Evolutionary conservation across 1,140 invertebrate genomes (phyloP).

Genomic region (Akabosia matsudoensis): DNA sequence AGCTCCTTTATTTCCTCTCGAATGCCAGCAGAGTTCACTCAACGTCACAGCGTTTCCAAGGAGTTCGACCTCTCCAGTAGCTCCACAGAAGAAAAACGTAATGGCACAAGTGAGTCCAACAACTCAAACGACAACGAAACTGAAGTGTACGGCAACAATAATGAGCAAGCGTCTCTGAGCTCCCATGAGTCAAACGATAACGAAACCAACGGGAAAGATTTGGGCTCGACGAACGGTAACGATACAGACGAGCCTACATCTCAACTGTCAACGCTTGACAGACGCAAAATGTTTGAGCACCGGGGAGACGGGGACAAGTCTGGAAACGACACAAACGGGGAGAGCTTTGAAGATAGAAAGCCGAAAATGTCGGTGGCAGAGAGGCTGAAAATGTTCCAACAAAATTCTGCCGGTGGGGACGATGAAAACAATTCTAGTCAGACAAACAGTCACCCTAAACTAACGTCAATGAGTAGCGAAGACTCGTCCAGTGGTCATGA

Average conservation of each 20-base stretch:
- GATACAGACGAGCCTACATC: conserved; percentile 36
- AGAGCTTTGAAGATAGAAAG: neutral
- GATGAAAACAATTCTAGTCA: conserved; percentile 21
- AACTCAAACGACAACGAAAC: conserved; percentile 14
- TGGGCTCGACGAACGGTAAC: neutral
- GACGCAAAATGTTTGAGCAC: conserved; percentile 65
- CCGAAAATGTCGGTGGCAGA: conserved; percentile 67
- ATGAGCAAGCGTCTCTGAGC: neutral
- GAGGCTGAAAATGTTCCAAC: conserved; percentile 66
- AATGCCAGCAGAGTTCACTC: conserved; percentile 33
- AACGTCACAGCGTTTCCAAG: conserved; percentile 28
- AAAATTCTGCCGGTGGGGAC: conserved; percentile 31
- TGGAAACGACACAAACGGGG: conserved; percentile 8
- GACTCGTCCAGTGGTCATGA: conserved; percentile 41
- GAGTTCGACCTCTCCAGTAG: conserved; percentile 1
- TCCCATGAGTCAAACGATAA: conserved; percentile 29
- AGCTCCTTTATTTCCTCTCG: conserved; percentile 43
- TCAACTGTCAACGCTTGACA: conserved; percentile 69
- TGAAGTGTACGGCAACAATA: conserved; percentile 23
- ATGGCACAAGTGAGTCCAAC: conserved; percentile 16
- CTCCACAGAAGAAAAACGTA: neutral
- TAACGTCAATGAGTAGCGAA: conserved; percentile 54
- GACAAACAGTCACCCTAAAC: conserved; percentile 12
- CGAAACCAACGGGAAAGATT: conserved; percentile 57
- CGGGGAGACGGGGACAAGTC: neutral